phyloP scores from a whole-genome alignment of 2,888 invertebrate species.

The Pyrgus malvae region DNA sequence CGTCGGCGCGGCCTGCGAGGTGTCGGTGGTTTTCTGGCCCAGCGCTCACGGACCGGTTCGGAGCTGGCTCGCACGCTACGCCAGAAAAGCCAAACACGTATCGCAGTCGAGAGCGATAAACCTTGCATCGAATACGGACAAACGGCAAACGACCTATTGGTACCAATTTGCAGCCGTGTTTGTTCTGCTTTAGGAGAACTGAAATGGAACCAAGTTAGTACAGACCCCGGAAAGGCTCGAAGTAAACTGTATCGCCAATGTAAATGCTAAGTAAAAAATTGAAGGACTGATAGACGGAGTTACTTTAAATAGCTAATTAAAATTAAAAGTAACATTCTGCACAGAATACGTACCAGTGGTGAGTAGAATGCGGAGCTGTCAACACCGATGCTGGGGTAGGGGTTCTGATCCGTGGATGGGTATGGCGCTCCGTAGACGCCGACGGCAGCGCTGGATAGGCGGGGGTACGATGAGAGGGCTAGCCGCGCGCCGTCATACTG shows the following conservation, averaged over 20 bases:
- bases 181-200: constrained; percentile 45
- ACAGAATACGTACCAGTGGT: constrained; percentile 90
- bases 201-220: constrained; percentile 28
- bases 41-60: constrained; percentile 76
- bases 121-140: constrained; percentile 62
- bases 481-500: constrained; percentile 95
- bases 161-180: constrained; percentile 64
- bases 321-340: too few species aligned
- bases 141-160: constrained; percentile 69
- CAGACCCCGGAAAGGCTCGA: constrained; percentile 31
- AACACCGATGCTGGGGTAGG: constrained; percentile 95
- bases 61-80: constrained; percentile 62
- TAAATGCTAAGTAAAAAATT: neutral
- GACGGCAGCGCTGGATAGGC: constrained; percentile 89
- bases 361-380: constrained; percentile 98
- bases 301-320: too few species aligned
- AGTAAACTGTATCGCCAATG: constrained; percentile 43
- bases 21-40: constrained; percentile 79
- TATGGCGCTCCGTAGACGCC: constrained; percentile 93
- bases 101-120: constrained; percentile 70
- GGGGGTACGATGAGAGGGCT: constrained; percentile 89
- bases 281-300: too few species aligned
- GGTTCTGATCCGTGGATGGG: constrained; percentile 95
- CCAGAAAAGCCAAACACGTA: constrained; percentile 69
- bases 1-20: constrained; percentile 62